Evolutionary conservation across 2,888 invertebrate genomes (phyloP).

Genomic region (Agriopis marginaria): DNA sequence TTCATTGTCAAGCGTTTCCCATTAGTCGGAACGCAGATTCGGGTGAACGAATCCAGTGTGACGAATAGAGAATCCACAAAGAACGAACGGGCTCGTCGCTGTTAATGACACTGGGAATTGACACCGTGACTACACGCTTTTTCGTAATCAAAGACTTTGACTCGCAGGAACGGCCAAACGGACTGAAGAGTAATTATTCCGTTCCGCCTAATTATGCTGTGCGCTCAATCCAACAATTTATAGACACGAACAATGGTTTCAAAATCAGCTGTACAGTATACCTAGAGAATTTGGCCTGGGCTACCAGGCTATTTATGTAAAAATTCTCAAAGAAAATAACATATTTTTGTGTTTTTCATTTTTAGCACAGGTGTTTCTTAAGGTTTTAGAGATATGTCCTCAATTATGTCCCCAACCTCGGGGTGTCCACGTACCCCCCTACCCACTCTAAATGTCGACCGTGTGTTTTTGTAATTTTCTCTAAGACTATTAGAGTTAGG

Average conservation of each 20-base stretch:
- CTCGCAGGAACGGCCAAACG: constrained; percentile 48
- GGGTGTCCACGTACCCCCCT: too few species aligned
- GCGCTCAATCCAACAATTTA: not conserved
- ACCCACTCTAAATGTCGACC: too few species aligned
- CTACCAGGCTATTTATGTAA: too few species aligned
- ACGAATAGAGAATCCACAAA: constrained; percentile 69
- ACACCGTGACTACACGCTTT: constrained; percentile 56
- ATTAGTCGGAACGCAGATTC: constrained; percentile 58
- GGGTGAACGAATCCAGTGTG: constrained; percentile 44
- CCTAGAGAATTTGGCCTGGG: too few species aligned
- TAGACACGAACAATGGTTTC: not conserved
- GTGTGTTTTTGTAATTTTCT: too few species aligned
- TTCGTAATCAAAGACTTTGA: constrained; percentile 50
- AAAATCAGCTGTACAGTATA: not conserved
- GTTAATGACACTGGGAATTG: constrained; percentile 62
- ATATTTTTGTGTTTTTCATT: too few species aligned
- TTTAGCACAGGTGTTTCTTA: too few species aligned
- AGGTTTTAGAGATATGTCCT: too few species aligned
- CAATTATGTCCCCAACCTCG: too few species aligned
- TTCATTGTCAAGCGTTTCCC: constrained; percentile 72
- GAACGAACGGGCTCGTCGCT: constrained; percentile 50
- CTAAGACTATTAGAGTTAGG: too few species aligned
- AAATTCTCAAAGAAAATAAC: too few species aligned
- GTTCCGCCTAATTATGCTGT: constrained; percentile 11
- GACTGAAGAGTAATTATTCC: constrained; percentile 33